A percentile compares a stretch with the other conserved stretches of the same genome.
These are phyloP conservation scores for Phengaris arion DNA, from an alignment of 2,888 invertebrate species.

Conservation along the genomic window DNA sequence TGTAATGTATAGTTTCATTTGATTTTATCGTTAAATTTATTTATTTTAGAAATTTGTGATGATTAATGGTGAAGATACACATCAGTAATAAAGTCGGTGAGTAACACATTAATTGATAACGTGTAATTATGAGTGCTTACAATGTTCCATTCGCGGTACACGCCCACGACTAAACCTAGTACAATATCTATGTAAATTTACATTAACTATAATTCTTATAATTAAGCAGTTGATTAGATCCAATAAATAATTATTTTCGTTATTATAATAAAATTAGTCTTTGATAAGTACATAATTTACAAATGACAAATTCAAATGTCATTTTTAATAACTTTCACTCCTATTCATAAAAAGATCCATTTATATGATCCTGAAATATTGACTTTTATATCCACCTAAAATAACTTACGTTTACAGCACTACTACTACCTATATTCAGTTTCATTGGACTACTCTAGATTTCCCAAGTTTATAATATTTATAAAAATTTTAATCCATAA, in stretches of 20 bases:
- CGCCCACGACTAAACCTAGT: conserved; percentile 35
- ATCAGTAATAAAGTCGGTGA: conserved; percentile 40
- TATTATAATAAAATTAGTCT: neutral
- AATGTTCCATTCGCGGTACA: conserved; percentile 35
- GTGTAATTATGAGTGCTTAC: conserved; percentile 29
- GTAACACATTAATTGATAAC: conserved; percentile 35
- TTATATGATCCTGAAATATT: too few species aligned
- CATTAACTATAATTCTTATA: neutral
- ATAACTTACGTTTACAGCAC: too few species aligned
- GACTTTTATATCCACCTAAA: too few species aligned
- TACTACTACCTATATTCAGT: too few species aligned
- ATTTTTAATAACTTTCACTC: neutral
- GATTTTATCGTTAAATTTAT: conserved; percentile 28
- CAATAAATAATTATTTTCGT: neutral
- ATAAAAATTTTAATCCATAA: too few species aligned
- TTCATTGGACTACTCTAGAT: too few species aligned
- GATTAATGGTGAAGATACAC: conserved; percentile 33
- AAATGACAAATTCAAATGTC: neutral
- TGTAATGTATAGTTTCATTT: conserved; percentile 43
- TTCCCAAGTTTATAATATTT: too few species aligned
- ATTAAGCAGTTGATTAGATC: neutral
- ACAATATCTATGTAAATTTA: conserved; percentile 5
- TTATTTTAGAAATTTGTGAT: conserved; percentile 40
- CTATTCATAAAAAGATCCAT: too few species aligned
- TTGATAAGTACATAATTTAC: neutral